Base-by-base conservation (phyloP, 2,113 vertebrate genomes). In the Lichenostomus cassidix region DNA sequence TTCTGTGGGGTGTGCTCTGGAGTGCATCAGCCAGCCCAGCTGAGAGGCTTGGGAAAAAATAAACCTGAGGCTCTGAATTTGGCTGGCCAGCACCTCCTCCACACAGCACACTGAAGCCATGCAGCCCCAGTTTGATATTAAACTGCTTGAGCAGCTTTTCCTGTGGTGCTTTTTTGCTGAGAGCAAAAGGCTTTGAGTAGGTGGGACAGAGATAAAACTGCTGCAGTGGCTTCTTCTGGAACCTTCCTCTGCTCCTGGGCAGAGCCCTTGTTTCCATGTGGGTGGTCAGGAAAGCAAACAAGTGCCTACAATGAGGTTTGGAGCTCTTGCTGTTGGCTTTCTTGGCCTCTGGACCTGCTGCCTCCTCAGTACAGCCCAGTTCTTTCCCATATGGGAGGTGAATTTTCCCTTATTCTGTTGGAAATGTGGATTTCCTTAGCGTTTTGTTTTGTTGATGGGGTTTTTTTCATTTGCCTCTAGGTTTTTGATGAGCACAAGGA, bases 401-500 rank as follows among this genome's bases (percentile, higher is more conserved):
- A 50, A 9, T 83, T 75, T 94, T 49, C 52, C 47, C 23, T 55
- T 80, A 1, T 68, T 88, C 59, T 79, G 25, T 42, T 74, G 46
- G 56, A 89, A 85, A 53, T 52, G 9, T 33, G 33, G 12, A 10
- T 92, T 91, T 41, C 62, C 29, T 35, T 9, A 69, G 39, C 0
- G 1, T 49, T 84, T 84, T 69, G 31, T 25, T 27, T 35, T 83
- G 25, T 50, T 53, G 24, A 2, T 52, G 17, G 10, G 7, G 2
- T 62, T 56, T 65, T 65, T 68, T 46, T 29, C 0, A 12, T 65
- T 93, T 58, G 12, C 9, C 67, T n/a, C 29, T 46, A 53, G 46
- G 23, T 71, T 96, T 80, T 78, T 82, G 41, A 27, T 92, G 76
- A 93, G 89, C 75, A 53, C 90, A 53, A 76, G 71, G 64, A 76